Base-by-base conservation (phyloP, 2,797 vertebrate species). In the Anguilla anguilla region DNA sequence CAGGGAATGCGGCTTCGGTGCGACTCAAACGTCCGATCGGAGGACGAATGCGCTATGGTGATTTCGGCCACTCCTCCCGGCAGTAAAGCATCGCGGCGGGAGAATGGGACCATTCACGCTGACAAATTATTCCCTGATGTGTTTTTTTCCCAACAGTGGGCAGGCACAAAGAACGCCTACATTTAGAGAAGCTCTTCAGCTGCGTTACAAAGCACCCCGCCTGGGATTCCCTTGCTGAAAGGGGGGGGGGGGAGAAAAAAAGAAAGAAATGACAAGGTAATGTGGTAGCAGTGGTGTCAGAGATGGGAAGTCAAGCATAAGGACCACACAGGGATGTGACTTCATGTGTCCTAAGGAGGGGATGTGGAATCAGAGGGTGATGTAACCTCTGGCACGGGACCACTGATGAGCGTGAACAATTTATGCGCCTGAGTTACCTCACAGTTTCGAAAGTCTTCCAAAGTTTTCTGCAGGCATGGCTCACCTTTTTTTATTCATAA, bases 21-120 rank as follows among this genome's bases (percentile, higher is more conserved):
- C 39, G 19, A 69, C 79, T 84, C 57, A 51, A 88, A 67, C 55
- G 57, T 79, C 69, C 86, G 61, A 43, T 84, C 28, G 25, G 55
- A 69, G 49, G 69, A 87, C 77, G 64, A 67, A 69, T 39, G 53
- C 90, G 92, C 90, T 90, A 92, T 93, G 92, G 91, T 91, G 90
- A 93, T 95, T 91, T 89, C 93, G 94, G 93, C 95, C 94, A 94
- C 93, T 94, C 94, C 92, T 92, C 0, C 0, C 93, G 94, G 88
- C 95, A 94, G 95, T 91, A 93, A 95, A 94, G 93, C 91, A 91
- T 93, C 96, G 89, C 85, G 91, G 88, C 39, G 81, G 69, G 89
- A 95, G 94, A 97, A 96, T 93, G 92, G 92, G 91, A 88, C 93
- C 93, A 96, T 96, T 96, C 94, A 96, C 89, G 91, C 92, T 93